Conservation (phyloP, 2,797 vertebrate genomes). For the Mormyrops attenuatus region DNA sequence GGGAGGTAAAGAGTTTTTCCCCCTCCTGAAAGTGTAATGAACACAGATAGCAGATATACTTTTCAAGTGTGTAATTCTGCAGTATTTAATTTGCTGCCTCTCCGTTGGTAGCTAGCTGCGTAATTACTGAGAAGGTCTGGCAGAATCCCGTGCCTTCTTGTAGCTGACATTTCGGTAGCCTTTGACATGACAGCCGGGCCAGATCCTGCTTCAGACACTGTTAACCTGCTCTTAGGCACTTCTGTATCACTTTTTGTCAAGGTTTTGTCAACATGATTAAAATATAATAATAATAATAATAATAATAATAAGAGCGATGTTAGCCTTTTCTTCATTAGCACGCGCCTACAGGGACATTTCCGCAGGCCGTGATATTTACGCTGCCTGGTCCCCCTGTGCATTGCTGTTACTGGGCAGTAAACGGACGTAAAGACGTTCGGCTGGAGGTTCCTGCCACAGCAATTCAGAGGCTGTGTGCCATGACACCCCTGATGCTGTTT, state of each 20-base stretch:
- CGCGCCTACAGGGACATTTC: background rate
- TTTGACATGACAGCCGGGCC: background rate
- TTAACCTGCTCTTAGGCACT: background rate
- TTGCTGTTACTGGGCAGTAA: background rate
- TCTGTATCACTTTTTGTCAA: background rate
- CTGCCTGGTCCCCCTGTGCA: background rate
- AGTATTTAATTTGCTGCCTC: constrained; percentile 11
- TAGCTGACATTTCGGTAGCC: constrained; percentile 4
- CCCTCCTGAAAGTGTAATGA: constrained; percentile 4
- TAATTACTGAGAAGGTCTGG: background rate
- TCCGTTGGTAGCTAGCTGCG: background rate
- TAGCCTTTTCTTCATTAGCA: background rate
- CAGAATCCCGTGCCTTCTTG: background rate
- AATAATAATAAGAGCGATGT: background rate
- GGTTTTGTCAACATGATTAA: background rate
- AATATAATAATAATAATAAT: background rate
- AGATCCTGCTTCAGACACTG: background rate
- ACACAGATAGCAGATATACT: background rate
- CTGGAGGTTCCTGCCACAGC: background rate
- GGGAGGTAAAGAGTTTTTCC: background rate
- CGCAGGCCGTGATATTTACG: background rate
- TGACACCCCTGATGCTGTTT: background rate
- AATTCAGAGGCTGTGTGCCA: background rate
- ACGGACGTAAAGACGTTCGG: background rate
- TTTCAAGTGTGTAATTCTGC: constrained; percentile 12